Conservation (phyloP, 2,113 vertebrate species). For the Thymallus thymallus region DNA sequence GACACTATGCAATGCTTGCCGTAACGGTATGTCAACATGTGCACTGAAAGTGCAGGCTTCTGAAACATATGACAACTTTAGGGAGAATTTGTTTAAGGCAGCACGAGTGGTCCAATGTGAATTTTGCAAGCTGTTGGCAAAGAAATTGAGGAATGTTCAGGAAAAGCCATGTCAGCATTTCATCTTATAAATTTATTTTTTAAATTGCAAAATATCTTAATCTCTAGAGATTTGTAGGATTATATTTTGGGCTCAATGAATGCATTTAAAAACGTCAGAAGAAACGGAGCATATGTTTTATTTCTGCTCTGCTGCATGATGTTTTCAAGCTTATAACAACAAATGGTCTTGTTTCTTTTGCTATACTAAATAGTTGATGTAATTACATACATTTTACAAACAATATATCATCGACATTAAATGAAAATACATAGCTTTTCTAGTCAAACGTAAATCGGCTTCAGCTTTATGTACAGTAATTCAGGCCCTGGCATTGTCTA, state of each 20-base stretch:
- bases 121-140: neutral
- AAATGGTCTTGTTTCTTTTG: neutral
- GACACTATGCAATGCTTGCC: neutral
- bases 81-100: neutral
- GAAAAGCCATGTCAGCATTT: conserved; percentile 1
- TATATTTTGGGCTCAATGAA: neutral
- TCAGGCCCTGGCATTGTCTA: neutral
- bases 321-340: neutral
- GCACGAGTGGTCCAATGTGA: neutral
- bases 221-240: neutral
- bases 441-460: too few species aligned
- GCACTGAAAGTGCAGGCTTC: neutral
- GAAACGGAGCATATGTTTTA: neutral
- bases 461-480: neutral
- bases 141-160: neutral
- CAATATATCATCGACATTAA: too few species aligned
- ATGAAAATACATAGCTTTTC: too few species aligned
- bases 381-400: too few species aligned
- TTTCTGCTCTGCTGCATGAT: neutral
- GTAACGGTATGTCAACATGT: neutral
- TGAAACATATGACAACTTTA: neutral
- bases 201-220: neutral
- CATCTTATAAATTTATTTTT: conserved; percentile 7
- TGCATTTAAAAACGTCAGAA: neutral
- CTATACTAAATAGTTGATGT: neutral